Evolutionary conservation across 2,888 invertebrate species (phyloP).

Genomic region (Octonoba sinensis): DNA sequence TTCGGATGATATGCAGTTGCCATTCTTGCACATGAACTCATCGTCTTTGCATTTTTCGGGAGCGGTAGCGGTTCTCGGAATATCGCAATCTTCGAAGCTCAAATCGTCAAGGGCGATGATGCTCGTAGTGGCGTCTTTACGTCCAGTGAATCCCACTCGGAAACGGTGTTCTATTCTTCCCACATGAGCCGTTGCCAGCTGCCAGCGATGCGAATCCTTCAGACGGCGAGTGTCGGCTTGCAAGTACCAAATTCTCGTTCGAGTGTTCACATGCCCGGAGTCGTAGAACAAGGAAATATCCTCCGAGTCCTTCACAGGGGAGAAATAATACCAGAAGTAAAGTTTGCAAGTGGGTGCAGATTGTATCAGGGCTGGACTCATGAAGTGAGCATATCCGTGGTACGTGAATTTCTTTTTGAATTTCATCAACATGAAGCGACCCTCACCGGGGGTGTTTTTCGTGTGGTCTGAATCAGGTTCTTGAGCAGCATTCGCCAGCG

Average conservation of each 20-base stretch:
- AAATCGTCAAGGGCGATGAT: conserved; percentile 63
- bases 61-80: conserved; percentile 26
- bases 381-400: conserved; percentile 16
- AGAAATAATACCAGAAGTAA: conserved; percentile 58
- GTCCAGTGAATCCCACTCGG: conserved; percentile 31
- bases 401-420: background rate
- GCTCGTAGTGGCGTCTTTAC: background rate
- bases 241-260: conserved; percentile 30
- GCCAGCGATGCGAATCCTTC: conserved; percentile 24
- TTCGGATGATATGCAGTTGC: conserved; percentile 48
- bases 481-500: conserved; percentile 20
- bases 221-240: conserved; percentile 1
- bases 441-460: conserved; percentile 23
- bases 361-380: conserved; percentile 51
- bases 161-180: conserved; percentile 51
- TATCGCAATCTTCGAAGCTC: conserved; percentile 47
- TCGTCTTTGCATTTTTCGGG: conserved; percentile 27
- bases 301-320: conserved; percentile 9
- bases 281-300: conserved; percentile 32
- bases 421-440: conserved; percentile 42
- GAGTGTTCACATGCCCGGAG: conserved; percentile 21
- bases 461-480: conserved; percentile 56
- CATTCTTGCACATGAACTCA: conserved; percentile 46
- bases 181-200: conserved; percentile 35
- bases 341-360: conserved; percentile 52